phyloP scores from a whole-genome alignment of 2,113 vertebrate species.

The Dipodomys stephensi region DNA sequence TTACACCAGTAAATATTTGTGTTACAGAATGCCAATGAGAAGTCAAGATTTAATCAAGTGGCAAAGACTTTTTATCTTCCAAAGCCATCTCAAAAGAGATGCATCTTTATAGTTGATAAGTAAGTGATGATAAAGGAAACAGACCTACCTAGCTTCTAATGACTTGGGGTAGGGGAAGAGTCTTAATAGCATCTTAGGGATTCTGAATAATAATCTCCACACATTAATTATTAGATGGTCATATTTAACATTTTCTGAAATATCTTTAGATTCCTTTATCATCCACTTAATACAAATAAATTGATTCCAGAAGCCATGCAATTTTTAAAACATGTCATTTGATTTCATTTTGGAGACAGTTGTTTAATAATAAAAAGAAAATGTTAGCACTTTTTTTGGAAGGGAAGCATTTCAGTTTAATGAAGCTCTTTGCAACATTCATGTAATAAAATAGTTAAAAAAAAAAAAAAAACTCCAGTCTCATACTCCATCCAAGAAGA shows the following conservation, averaged over 20 bases:
- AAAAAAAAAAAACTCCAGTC: not conserved
- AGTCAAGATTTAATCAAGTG: conserved; percentile 26
- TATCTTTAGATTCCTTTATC: not conserved
- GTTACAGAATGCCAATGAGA: not conserved
- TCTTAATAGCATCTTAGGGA: not conserved
- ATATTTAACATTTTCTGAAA: conserved; percentile 28
- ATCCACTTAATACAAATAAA: conserved; percentile 32
- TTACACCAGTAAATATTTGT: not conserved
- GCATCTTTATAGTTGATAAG: not conserved
- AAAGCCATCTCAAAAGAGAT: not conserved
- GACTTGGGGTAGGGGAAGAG: not conserved
- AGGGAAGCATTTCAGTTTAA: conserved; percentile 37
- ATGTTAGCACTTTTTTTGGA: not conserved
- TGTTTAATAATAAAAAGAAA: conserved; percentile 47
- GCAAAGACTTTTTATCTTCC: not conserved
- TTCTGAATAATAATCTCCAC: not conserved
- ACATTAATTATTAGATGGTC: not conserved
- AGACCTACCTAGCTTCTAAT: not conserved
- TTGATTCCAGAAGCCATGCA: not conserved
- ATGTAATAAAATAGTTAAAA: conserved; percentile 34
- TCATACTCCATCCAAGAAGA: not conserved
- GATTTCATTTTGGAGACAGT: conserved; percentile 37
- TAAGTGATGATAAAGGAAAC: conserved; percentile 26
- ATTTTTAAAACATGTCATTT: not conserved
- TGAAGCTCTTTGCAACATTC: not conserved